These are phyloP conservation scores for Poicephalus gulielmi DNA, from an alignment of 2,113 vertebrate species.

Conservation along the genomic window DNA sequence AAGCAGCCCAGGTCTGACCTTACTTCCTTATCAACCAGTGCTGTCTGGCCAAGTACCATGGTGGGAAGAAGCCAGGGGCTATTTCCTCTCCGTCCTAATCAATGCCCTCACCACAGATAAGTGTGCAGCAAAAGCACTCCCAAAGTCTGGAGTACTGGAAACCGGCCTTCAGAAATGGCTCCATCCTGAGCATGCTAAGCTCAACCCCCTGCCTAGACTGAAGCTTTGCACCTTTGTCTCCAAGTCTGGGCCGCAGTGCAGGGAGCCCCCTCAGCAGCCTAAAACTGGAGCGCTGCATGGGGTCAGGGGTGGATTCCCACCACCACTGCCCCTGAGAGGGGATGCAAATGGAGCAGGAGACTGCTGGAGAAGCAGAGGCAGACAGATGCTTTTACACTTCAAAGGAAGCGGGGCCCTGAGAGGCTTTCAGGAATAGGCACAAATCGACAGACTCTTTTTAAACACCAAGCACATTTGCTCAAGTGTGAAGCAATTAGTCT, in stretches of 20 bases:
- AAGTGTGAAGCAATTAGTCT: slow-evolving; percentile 56
- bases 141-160: not conserved
- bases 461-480: slow-evolving; percentile 58
- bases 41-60: fast-evolving
- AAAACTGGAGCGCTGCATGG: fast-evolving
- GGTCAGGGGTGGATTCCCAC: not conserved
- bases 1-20: not conserved
- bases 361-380: slow-evolving; percentile 3
- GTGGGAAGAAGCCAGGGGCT: not conserved
- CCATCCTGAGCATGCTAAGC: not conserved
- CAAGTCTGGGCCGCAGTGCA: not conserved
- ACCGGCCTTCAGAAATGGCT: not conserved
- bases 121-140: fast-evolving
- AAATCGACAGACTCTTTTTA: slow-evolving; percentile 54
- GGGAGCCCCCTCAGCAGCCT: not conserved
- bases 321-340: not conserved
- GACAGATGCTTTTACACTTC: slow-evolving; percentile 60
- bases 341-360: slow-evolving; percentile 16
- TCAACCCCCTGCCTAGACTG: not conserved
- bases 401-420: slow-evolving; percentile 16
- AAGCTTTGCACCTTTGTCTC: not conserved
- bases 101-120: not conserved
- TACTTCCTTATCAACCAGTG: not conserved
- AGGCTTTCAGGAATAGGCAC: slow-evolving; percentile 1
- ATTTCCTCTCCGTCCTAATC: not conserved